phyloP scores from a whole-genome alignment of 2,797 vertebrate genomes.

The Morus bassanus region DNA sequence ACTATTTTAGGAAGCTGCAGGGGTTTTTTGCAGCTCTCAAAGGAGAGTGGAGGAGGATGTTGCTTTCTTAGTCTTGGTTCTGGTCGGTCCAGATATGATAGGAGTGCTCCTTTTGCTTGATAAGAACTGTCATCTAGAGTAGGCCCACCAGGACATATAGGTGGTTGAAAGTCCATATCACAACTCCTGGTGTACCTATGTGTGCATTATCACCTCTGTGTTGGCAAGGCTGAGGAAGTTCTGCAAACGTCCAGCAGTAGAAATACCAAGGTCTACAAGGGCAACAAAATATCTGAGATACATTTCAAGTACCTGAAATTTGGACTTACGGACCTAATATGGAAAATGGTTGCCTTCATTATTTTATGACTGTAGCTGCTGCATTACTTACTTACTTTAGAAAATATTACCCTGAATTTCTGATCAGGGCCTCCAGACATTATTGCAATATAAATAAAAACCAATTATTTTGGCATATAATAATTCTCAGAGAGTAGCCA shows the following conservation, averaged over 20 bases:
- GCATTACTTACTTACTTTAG: neutral
- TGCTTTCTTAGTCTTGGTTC: neutral
- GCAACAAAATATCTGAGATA: neutral
- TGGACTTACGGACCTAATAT: neutral
- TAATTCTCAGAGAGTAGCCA: neutral
- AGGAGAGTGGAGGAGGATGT: neutral
- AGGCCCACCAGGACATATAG: accelerated
- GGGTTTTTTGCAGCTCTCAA: neutral
- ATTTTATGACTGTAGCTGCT: neutral
- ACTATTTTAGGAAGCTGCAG: neutral
- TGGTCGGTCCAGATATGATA: neutral
- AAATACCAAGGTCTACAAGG: neutral
- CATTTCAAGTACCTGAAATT: neutral
- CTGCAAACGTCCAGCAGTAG: neutral
- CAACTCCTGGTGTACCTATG: neutral
- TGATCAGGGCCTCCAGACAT: neutral
- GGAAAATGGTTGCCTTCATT: neutral
- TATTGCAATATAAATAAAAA: neutral
- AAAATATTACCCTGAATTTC: neutral
- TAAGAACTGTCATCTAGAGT: neutral
- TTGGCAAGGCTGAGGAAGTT: neutral
- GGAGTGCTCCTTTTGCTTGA: neutral
- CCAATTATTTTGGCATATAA: neutral
- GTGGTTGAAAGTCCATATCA: neutral
- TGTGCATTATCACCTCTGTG: neutral